phyloP scores from a whole-genome alignment of 2,797 vertebrate species.

The Gastrophryne carolinensis region DNA sequence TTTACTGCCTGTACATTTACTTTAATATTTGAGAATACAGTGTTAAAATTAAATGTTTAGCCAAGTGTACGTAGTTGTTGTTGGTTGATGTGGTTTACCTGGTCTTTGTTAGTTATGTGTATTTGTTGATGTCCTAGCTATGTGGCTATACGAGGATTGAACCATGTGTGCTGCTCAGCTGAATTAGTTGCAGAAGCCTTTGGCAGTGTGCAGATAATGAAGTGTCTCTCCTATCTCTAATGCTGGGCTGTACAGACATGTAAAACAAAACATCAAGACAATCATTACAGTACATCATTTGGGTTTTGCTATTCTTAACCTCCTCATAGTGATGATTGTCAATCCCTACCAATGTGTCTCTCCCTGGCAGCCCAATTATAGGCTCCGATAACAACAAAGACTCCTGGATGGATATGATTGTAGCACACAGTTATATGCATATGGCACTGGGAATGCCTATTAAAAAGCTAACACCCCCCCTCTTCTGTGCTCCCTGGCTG shows the following conservation, averaged over 20 bases:
- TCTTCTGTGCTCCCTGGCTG: neutral
- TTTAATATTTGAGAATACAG: too few relatives aligned
- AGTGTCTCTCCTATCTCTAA: neutral
- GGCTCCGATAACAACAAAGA: neutral
- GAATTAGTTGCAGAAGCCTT: neutral
- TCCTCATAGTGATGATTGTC: conserved; percentile 17
- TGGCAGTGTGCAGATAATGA: neutral
- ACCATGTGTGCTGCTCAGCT: neutral
- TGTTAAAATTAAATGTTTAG: too few relatives aligned
- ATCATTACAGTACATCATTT: conserved; percentile 3
- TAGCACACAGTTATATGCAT: neutral
- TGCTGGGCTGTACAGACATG: neutral
- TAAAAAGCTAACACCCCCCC: conserved; percentile 17
- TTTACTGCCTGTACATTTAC: too few relatives aligned
- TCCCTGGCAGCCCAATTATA: conserved; percentile 16
- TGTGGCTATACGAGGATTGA: neutral
- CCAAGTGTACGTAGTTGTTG: too few relatives aligned
- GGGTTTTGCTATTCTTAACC: conserved; percentile 1
- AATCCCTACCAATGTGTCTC: neutral
- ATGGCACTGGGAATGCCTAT: conserved; percentile 30
- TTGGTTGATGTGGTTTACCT: too few relatives aligned
- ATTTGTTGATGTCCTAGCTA: too few relatives aligned
- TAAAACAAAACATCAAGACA: neutral
- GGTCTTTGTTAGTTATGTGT: too few relatives aligned
- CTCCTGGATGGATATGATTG: conserved; percentile 4